Conservation (phyloP, 2,888 invertebrate species). For the Pammene fasciana region DNA sequence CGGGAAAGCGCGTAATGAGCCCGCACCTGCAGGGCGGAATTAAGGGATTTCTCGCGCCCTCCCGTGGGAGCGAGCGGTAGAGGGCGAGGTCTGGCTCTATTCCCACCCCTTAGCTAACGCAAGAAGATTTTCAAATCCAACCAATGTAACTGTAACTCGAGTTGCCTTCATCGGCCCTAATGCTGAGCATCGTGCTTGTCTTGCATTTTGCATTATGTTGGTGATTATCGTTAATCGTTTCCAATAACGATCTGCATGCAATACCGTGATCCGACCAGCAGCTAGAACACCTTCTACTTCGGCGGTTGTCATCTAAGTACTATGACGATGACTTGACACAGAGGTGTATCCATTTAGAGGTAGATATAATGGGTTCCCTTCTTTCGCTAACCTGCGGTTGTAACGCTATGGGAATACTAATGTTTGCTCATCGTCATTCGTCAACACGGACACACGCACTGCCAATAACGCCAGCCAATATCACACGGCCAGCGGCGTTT, state of each 20-base stretch:
- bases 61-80: constrained; percentile 75
- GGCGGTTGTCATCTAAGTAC: no score
- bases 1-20: constrained; percentile 79
- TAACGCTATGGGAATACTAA: constrained; percentile 20
- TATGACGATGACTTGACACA: no score
- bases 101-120: neutral
- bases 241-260: no score
- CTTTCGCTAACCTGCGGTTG: neutral
- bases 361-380: neutral
- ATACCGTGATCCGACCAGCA: no score
- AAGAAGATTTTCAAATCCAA: neutral
- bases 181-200: no score
- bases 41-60: constrained; percentile 83
- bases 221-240: no score
- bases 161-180: neutral
- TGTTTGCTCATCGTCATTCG: constrained; percentile 63
- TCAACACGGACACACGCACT: constrained; percentile 66
- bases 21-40: constrained; percentile 80
- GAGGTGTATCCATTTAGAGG: neutral
- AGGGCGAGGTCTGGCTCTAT: constrained; percentile 50
- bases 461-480: constrained; percentile 69
- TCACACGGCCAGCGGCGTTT: constrained; percentile 47
- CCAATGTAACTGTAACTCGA: constrained; percentile 5
- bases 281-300: no score
- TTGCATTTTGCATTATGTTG: no score